Conservation (phyloP, 2,797 vertebrate species). For the Limnodromus scolopaceus region DNA sequence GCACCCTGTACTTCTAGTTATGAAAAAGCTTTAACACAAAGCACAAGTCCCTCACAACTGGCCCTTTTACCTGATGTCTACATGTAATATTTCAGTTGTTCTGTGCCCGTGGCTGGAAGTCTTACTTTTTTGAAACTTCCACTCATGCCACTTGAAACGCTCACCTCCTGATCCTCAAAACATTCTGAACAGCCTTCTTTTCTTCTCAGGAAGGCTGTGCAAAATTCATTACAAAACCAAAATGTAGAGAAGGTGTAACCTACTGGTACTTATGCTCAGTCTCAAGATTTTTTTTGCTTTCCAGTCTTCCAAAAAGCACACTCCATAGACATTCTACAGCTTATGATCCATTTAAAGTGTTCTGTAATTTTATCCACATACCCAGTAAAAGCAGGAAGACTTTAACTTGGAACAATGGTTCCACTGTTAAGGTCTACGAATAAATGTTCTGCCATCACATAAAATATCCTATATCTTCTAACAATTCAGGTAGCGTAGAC, state of each 20-base stretch:
- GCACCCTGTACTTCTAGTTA: neutral
- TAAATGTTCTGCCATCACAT: neutral
- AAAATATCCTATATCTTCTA: neutral
- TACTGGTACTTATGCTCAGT: neutral
- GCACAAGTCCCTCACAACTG: neutral
- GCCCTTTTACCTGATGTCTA: neutral
- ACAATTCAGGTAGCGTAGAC: rapidly evolving
- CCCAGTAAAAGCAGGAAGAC: neutral
- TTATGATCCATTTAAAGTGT: neutral
- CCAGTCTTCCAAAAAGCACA: neutral
- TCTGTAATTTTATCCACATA: neutral
- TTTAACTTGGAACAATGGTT: neutral
- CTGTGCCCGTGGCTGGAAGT: neutral
- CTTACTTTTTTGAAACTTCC: neutral
- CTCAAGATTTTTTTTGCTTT: neutral
- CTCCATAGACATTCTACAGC: neutral
- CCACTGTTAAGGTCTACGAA: neutral
- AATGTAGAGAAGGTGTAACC: neutral
- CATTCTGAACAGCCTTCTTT: neutral
- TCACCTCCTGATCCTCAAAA: neutral
- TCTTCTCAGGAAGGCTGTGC: neutral
- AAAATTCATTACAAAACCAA: neutral
- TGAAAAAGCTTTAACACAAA: neutral
- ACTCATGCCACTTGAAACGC: neutral
- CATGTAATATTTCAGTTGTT: neutral